phyloP scores from a whole-genome alignment of 2,888 invertebrate species.

The Tanytarsus gracilentus region DNA sequence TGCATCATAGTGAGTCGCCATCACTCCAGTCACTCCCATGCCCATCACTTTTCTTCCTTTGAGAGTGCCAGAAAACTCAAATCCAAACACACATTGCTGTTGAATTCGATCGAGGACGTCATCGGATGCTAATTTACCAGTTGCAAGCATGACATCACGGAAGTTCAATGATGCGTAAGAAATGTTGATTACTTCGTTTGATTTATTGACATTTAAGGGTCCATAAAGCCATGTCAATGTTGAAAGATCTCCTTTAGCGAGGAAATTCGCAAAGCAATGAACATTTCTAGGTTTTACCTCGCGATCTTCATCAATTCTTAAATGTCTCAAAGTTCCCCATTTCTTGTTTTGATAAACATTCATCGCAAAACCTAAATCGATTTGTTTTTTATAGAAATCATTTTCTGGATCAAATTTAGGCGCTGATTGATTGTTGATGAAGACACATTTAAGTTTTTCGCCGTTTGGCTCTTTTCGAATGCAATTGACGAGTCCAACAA shows the following conservation, averaged over 20 bases:
- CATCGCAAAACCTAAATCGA: constrained; percentile 63
- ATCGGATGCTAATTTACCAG: constrained; percentile 76
- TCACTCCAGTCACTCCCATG: constrained; percentile 45
- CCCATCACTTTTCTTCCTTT: constrained; percentile 59
- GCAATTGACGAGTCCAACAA: constrained; percentile 81
- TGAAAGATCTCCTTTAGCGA: constrained; percentile 78
- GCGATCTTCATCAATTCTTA: constrained; percentile 49
- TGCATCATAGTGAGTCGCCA: constrained; percentile 52
- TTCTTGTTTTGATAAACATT: constrained; percentile 53
- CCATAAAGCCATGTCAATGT: constrained; percentile 79
- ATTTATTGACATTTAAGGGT: constrained; percentile 37
- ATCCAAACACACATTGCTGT: constrained; percentile 58
- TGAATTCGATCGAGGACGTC: constrained; percentile 51
- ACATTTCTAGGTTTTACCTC: constrained; percentile 43
- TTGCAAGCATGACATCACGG: constrained; percentile 89
- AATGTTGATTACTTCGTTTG: constrained; percentile 43
- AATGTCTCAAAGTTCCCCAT: constrained; percentile 78
- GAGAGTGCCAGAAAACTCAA: constrained; percentile 55
- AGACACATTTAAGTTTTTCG: constrained; percentile 51
- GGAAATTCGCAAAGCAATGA: constrained; percentile 68
- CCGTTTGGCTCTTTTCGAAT: constrained; percentile 71
- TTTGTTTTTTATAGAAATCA: constrained; percentile 56
- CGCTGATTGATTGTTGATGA: constrained; percentile 54
- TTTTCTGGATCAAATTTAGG: constrained; percentile 56
- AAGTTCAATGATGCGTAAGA: constrained; percentile 81